Conservation (phyloP, 1,140 invertebrate genomes). For the Asobara japonica region DNA sequence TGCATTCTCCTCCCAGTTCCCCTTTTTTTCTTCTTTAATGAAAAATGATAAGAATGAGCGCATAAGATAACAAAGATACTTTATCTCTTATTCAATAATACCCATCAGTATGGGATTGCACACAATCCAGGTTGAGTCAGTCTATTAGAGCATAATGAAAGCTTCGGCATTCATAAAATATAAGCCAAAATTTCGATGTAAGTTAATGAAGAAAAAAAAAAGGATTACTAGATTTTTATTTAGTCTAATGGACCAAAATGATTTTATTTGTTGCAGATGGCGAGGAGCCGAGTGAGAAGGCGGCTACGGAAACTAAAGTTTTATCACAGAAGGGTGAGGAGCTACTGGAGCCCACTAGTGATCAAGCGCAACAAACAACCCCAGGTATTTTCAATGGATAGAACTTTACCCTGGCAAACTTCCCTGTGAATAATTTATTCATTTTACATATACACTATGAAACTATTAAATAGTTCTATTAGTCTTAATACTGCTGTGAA, state of each 20-base stretch:
- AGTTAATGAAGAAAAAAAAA: background rate
- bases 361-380: constrained; percentile 56
- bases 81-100: background rate
- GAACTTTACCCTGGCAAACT: too few species aligned
- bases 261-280: background rate
- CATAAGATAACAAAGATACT: background rate
- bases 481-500: too few species aligned
- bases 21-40: background rate
- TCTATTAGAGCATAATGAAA: background rate
- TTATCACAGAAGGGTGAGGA: constrained; percentile 40
- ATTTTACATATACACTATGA: too few species aligned
- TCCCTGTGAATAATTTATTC: too few species aligned
- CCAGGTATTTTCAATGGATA: constrained; percentile 50
- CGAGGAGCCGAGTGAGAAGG: background rate
- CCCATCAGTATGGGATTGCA: background rate
- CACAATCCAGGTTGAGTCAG: background rate
- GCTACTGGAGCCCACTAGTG: constrained; percentile 47
- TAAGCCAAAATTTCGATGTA: background rate
- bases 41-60: background rate
- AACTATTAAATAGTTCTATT: too few species aligned
- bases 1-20: background rate
- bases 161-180: background rate
- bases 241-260: background rate
- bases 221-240: background rate
- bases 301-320: background rate